A percentile compares a stretch with the other conserved stretches of the same genome.
Evolutionary conservation across 92 coral and sea anemone genomes (phyloP).

Genomic region (Siderastrea radians): DNA sequence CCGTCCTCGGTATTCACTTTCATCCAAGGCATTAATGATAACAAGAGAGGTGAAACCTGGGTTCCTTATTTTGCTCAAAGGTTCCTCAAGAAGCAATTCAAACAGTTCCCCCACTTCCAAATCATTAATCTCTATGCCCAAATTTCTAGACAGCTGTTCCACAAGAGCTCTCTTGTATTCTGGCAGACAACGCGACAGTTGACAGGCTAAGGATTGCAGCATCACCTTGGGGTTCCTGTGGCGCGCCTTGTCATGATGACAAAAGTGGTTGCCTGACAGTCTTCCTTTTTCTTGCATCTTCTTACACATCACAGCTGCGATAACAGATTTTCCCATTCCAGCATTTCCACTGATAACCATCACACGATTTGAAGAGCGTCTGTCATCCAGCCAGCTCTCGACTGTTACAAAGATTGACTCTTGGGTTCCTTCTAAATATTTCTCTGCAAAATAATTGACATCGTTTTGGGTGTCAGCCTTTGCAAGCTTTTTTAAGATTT

Average conservation of each 20-base stretch:
- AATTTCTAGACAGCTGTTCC: not conserved
- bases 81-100: too few relatives aligned
- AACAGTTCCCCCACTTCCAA: not conserved
- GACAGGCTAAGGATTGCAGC: not conserved
- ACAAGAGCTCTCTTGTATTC: not conserved
- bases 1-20: too few relatives aligned
- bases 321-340: too few relatives aligned
- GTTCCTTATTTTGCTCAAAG: not conserved
- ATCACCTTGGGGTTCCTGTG: too few relatives aligned
- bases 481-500: not conserved
- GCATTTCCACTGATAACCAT: not conserved
- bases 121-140: too few relatives aligned
- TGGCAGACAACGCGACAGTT: not conserved
- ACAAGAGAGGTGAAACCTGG: not conserved
- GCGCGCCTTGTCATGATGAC: too few relatives aligned
- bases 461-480: not conserved
- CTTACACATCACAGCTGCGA: too few relatives aligned
- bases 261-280: too few relatives aligned
- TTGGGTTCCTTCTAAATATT: not conserved
- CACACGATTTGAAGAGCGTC: not conserved
- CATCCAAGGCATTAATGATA: slow-evolving; percentile 30
- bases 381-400: not conserved
- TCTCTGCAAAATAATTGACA: not conserved
- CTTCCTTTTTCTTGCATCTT: too few relatives aligned
- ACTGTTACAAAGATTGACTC: not conserved